Evolutionary conservation across 1,140 invertebrate genomes (phyloP).

Genomic region (Chironomus striatipennis): DNA sequence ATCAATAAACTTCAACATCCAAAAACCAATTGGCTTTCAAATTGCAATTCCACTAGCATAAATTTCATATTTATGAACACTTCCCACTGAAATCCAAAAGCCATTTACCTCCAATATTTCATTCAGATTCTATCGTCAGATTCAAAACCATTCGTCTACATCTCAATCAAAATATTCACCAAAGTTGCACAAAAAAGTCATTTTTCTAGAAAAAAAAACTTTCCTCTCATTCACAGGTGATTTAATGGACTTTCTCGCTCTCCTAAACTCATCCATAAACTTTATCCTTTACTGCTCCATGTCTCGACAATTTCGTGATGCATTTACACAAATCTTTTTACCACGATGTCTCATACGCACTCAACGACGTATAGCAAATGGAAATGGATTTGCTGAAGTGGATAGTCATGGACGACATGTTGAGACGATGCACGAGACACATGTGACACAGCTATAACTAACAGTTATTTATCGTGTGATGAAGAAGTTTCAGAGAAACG

Average conservation of each 20-base stretch:
- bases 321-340: slow-evolving; percentile 68
- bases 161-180: too few species aligned
- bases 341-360: slow-evolving; percentile 38
- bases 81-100: too few species aligned
- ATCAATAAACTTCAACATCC: too few species aligned
- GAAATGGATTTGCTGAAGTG: neutral
- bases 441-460: slow-evolving; percentile 3
- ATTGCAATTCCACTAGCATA: too few species aligned
- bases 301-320: slow-evolving; percentile 90
- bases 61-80: too few species aligned
- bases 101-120: too few species aligned
- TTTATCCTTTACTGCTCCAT: slow-evolving; percentile 98
- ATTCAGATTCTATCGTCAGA: too few species aligned
- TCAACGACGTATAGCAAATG: neutral
- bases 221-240: slow-evolving; percentile 40
- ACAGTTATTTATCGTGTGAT: neutral
- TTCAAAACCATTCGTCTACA: too few species aligned
- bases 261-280: slow-evolving; percentile 94
- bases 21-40: too few species aligned
- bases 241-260: slow-evolving; percentile 88
- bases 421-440: slow-evolving; percentile 3
- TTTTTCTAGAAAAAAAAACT: neutral
- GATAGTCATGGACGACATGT: slow-evolving; percentile 13
- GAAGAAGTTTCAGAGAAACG: neutral
- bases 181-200: neutral